Evolutionary conservation across 2,797 vertebrate species (phyloP).

Genomic region (Monodelphis domestica): DNA sequence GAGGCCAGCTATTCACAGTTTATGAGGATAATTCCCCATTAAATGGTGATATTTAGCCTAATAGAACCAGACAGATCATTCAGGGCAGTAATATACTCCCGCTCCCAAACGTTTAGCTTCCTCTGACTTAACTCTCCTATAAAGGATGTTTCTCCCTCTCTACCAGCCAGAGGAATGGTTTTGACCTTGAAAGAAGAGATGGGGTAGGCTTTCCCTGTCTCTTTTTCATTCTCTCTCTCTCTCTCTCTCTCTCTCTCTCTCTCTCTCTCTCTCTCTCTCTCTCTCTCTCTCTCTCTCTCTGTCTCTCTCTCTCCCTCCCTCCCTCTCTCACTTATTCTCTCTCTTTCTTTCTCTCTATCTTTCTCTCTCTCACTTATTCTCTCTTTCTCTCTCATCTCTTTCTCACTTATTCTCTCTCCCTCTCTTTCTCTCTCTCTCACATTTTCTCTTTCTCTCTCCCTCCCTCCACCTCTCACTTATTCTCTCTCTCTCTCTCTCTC

Average conservation of each 20-base stretch:
- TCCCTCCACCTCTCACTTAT: no score
- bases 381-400: background rate
- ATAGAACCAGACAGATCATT: conserved; percentile 71
- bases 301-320: background rate
- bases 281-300: no score
- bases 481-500: background rate
- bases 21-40: conserved; percentile 70
- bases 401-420: background rate
- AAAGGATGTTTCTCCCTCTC: conserved; percentile 63
- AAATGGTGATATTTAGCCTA: conserved; percentile 76
- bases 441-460: background rate
- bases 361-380: background rate
- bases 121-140: conserved; percentile 68
- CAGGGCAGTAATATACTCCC: conserved; percentile 58
- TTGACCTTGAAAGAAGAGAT: conserved; percentile 82
- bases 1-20: conserved; percentile 58
- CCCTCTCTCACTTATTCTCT: background rate
- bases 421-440: no score
- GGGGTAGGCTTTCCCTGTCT: conserved; percentile 65
- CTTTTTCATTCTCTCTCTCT: conserved; percentile 7
- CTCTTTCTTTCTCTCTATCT: conserved; percentile 66
- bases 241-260: conserved; percentile 16
- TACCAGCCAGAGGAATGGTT: conserved; percentile 57
- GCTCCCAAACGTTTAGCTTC: conserved; percentile 75
- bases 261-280: conserved; percentile 34